These are phyloP conservation scores for Dexiosoma caninum DNA, from an alignment of 2,888 invertebrate species.

Conservation along the genomic window DNA sequence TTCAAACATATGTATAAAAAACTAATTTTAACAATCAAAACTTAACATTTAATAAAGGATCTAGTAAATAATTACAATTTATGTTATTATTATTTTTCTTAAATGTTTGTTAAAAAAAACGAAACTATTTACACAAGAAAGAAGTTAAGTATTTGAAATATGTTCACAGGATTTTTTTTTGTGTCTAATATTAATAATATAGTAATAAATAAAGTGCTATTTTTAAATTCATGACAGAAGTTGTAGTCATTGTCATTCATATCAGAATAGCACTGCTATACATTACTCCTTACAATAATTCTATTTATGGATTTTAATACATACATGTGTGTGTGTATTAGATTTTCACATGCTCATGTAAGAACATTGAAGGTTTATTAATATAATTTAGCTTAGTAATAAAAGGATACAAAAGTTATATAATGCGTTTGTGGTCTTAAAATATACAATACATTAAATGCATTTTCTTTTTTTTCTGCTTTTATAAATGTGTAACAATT, in stretches of 20 bases:
- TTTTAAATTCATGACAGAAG: too few species aligned
- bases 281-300: too few species aligned
- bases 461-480: too few species aligned
- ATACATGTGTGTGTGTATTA: neutral
- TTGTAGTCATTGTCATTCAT: too few species aligned
- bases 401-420: neutral
- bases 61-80: conserved; percentile 20
- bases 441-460: conserved; percentile 20
- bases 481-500: conserved; percentile 33
- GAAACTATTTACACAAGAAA: conserved; percentile 34
- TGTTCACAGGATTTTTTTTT: too few species aligned
- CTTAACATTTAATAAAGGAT: conserved; percentile 41
- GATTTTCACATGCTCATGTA: neutral
- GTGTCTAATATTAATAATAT: too few species aligned
- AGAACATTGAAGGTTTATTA: conserved; percentile 2
- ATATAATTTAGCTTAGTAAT: neutral
- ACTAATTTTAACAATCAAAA: conserved; percentile 51
- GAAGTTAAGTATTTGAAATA: neutral
- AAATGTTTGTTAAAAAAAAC: neutral
- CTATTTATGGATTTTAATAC: neutral
- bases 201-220: too few species aligned
- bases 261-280: neutral
- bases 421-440: neutral
- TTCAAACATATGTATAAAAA: conserved; percentile 35
- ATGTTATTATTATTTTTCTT: conserved; percentile 7